A percentile compares a stretch with the other conserved stretches of the same genome.
phyloP scores from a whole-genome alignment of 1,140 invertebrate species.

The Andricus grossulariae region DNA sequence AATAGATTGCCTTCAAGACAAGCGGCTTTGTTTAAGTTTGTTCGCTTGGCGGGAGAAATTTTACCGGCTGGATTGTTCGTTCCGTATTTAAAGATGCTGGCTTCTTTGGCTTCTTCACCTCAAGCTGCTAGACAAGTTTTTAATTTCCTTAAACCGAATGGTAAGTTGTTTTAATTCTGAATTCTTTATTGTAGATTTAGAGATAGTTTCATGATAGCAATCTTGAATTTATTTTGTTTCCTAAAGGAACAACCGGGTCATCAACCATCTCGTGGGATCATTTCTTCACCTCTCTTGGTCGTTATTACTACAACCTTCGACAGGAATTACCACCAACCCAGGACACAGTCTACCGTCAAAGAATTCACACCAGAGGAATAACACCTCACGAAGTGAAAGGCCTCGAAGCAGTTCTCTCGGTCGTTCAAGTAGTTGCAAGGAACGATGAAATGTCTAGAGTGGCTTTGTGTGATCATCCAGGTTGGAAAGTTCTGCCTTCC shows the following conservation, averaged over 20 bases:
- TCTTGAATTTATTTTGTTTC: constrained; percentile 32
- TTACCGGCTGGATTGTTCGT: constrained; percentile 90
- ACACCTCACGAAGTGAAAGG: constrained; percentile 92
- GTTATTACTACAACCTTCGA: constrained; percentile 83
- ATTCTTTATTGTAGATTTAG: background rate
- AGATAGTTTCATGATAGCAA: constrained; percentile 13
- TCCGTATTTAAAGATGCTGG: constrained; percentile 91
- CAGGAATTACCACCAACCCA: constrained; percentile 80
- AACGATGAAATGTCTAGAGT: constrained; percentile 87
- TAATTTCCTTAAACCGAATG: constrained; percentile 88
- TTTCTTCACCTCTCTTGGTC: constrained; percentile 89
- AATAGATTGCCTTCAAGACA: constrained; percentile 77
- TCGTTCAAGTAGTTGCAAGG: constrained; percentile 86
- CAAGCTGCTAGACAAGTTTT: constrained; percentile 88
- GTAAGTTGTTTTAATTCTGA: constrained; percentile 48
- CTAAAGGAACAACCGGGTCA: constrained; percentile 70
- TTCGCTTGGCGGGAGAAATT: constrained; percentile 90
- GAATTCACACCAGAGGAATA: constrained; percentile 81
- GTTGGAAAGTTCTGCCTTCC: constrained; percentile 87
- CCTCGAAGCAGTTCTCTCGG: constrained; percentile 85
- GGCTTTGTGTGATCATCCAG: constrained; percentile 89
- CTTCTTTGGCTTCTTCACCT: constrained; percentile 85
- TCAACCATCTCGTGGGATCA: constrained; percentile 89
- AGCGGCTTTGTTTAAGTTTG: constrained; percentile 92
- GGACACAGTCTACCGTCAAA: constrained; percentile 81